phyloP scores from a whole-genome alignment of 1,140 invertebrate genomes.

The Listronotus bonariensis region DNA sequence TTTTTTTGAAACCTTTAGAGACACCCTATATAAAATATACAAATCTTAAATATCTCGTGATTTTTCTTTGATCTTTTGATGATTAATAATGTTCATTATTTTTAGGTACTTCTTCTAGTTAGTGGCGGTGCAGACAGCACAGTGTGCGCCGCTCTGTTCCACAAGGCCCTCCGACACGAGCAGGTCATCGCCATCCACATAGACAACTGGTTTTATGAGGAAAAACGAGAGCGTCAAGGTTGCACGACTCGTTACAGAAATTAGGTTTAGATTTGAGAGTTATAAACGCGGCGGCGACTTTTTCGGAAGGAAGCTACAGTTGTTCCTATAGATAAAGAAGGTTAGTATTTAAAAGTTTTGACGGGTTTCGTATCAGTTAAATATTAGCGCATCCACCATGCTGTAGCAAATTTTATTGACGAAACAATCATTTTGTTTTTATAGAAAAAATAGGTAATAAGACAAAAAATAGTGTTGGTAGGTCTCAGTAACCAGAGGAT shows the following conservation, averaged over 20 bases:
- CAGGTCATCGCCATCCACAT: constrained; percentile 97
- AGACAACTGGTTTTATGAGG: constrained; percentile 98
- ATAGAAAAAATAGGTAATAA: no score
- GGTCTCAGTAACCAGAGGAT: no score
- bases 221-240: constrained; percentile 90
- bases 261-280: constrained; percentile 88
- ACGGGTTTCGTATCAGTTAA: no score
- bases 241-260: constrained; percentile 48
- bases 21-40: no score
- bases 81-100: constrained; percentile 55
- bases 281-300: constrained; percentile 52
- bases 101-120: constrained; percentile 77
- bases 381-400: no score
- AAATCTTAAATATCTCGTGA: no score
- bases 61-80: no score
- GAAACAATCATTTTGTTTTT: no score
- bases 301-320: constrained; percentile 71
- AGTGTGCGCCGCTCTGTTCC: constrained; percentile 95
- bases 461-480: no score
- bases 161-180: constrained; percentile 85
- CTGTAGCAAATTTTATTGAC: no score
- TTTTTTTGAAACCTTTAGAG: no score
- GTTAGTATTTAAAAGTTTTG: no score
- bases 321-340: constrained; percentile 66
- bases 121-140: constrained; percentile 98